Percentiles rank a stretch among this genome's conserved stretches.
Conservation (phyloP, 2,113 vertebrate genomes). For the Eleginops maclovinus region DNA sequence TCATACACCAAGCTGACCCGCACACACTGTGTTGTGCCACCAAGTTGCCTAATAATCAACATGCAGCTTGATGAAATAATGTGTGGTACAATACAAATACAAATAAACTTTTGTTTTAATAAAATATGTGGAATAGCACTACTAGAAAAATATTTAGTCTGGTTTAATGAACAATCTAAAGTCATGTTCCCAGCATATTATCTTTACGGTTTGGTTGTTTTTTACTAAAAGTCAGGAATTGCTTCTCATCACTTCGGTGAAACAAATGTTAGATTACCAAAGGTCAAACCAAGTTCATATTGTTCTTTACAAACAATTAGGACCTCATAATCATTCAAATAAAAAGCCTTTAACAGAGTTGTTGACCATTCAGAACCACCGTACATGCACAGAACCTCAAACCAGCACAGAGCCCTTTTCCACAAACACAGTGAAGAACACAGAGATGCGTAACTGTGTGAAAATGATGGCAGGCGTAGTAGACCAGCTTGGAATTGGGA, state of each 20-base stretch:
- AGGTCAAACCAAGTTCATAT: too few species aligned
- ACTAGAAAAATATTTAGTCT: too few species aligned
- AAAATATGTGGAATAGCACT: too few species aligned
- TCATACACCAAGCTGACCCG: slow-evolving; percentile 4
- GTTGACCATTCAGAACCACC: background rate
- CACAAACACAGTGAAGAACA: background rate
- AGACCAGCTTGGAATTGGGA: too few species aligned
- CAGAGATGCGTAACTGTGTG: background rate
- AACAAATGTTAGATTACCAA: too few species aligned
- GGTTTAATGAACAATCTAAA: too few species aligned
- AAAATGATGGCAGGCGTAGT: background rate
- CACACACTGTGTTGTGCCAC: background rate
- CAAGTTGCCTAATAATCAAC: background rate
- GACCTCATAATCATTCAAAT: background rate
- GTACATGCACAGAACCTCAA: background rate
- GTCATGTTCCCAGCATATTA: too few species aligned
- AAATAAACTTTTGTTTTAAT: background rate
- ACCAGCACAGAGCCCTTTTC: background rate
- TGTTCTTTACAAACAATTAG: background rate
- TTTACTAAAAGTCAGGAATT: too few species aligned
- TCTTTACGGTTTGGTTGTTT: too few species aligned
- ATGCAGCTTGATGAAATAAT: background rate
- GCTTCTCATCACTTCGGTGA: too few species aligned
- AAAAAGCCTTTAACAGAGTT: background rate
- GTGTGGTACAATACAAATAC: background rate